phyloP scores from a whole-genome alignment of 2,888 invertebrate genomes.

The Trachelus tabidus region DNA sequence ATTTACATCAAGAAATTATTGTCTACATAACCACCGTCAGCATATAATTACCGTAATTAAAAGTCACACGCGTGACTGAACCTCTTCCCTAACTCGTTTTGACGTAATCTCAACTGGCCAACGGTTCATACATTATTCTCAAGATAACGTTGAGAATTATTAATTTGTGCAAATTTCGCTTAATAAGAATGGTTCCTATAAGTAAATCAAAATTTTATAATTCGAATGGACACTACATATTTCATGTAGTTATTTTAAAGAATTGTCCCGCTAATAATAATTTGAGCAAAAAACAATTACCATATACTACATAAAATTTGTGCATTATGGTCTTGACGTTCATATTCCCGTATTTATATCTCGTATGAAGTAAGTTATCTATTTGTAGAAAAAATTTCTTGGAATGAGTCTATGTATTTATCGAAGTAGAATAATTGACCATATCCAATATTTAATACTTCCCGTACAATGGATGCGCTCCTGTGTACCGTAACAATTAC shows the following conservation, averaged over 20 bases:
- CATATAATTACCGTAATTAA: constrained; percentile 15
- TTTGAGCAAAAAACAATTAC: not conserved
- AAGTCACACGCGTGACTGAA: constrained; percentile 20
- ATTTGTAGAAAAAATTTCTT: not conserved
- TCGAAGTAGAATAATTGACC: not conserved
- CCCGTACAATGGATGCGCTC: not conserved
- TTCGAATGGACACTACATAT: not conserved
- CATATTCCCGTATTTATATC: no score
- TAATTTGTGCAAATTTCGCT: not conserved
- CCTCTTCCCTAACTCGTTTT: constrained; percentile 9
- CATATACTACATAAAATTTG: no score
- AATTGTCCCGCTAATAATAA: not conserved
- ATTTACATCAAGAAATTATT: no score
- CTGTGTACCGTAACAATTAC: not conserved
- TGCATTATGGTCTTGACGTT: not conserved
- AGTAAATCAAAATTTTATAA: not conserved
- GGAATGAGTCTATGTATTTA: not conserved
- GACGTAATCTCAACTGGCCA: constrained; percentile 8
- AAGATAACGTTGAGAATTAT: not conserved
- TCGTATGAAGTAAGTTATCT: no score
- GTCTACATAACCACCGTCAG: not conserved
- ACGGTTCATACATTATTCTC: constrained; percentile 4
- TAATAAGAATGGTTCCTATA: not conserved
- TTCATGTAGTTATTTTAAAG: not conserved
- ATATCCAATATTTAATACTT: not conserved